A percentile compares a stretch with the other conserved stretches of the same genome.
Evolutionary conservation across 2,113 vertebrate species (phyloP).

Genomic region (Carettochelys insculpta): DNA sequence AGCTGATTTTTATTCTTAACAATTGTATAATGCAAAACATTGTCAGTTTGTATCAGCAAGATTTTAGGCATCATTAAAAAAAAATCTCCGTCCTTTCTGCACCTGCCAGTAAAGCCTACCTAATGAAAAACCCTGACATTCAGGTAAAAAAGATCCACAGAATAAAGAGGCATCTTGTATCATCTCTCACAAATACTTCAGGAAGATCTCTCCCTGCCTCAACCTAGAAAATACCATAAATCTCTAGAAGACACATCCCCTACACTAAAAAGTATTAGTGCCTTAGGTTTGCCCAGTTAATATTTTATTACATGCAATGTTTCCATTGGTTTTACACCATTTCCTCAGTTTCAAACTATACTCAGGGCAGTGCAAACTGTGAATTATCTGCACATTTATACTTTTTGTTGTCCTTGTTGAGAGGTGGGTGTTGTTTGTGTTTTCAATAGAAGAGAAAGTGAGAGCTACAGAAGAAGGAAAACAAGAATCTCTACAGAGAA

Average conservation of each 20-base stretch:
- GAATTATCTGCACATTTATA: not conserved
- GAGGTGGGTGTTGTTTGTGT: not conserved
- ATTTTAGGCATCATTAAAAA: not conserved
- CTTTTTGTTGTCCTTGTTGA: not conserved
- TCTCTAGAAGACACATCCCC: not conserved
- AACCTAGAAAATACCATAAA: accelerated
- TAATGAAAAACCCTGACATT: not conserved
- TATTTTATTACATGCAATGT: not conserved
- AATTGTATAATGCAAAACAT: not conserved
- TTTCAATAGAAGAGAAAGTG: not conserved
- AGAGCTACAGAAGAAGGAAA: not conserved
- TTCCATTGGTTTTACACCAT: not conserved
- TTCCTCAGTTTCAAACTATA: not conserved
- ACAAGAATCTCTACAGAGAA: not conserved
- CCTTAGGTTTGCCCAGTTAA: not conserved
- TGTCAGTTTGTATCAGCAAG: not conserved
- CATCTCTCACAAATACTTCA: not conserved
- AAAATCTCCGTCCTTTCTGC: not conserved
- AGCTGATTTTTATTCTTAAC: not conserved
- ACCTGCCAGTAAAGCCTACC: not conserved
- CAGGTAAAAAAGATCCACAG: not conserved
- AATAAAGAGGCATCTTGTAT: not conserved
- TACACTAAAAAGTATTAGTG: not conserved
- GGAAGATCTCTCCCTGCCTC: not conserved
- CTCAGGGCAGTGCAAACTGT: not conserved